phyloP scores from a whole-genome alignment of 2,797 vertebrate species.

The Pseudotriccus pelzelni region DNA sequence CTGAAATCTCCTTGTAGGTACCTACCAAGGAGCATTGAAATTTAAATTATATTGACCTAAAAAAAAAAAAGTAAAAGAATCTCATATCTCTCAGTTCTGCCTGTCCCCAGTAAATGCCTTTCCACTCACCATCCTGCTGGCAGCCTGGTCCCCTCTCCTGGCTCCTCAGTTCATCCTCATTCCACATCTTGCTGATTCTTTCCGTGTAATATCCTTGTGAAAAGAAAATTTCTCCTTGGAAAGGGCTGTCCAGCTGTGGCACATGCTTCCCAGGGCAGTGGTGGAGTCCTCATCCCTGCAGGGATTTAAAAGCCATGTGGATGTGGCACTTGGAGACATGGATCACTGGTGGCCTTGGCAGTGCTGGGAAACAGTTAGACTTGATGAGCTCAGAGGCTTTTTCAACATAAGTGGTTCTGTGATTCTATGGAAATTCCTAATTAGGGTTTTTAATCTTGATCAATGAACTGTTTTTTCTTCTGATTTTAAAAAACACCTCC shows the following conservation, averaged over 20 bases:
- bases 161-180: accelerated
- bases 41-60: accelerated
- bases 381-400: not conserved
- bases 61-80: not conserved
- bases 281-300: not conserved
- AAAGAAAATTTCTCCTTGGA: not conserved
- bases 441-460: not conserved
- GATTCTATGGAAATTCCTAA: not conserved
- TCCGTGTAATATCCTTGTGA: not conserved
- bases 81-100: accelerated
- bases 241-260: not conserved
- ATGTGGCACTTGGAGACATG: not conserved
- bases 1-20: not conserved
- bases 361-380: not conserved
- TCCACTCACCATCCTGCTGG: not conserved
- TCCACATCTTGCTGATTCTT: not conserved
- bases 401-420: not conserved
- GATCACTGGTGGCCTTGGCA: not conserved
- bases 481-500: not conserved
- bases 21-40: not conserved
- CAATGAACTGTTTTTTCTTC: not conserved
- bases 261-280: not conserved
- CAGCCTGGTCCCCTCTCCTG: not conserved
- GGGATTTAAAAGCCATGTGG: not conserved
- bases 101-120: too few species aligned